These are phyloP conservation scores for Arothron firmamentum DNA, from an alignment of 2,113 vertebrate genomes.

Conservation along the genomic window DNA sequence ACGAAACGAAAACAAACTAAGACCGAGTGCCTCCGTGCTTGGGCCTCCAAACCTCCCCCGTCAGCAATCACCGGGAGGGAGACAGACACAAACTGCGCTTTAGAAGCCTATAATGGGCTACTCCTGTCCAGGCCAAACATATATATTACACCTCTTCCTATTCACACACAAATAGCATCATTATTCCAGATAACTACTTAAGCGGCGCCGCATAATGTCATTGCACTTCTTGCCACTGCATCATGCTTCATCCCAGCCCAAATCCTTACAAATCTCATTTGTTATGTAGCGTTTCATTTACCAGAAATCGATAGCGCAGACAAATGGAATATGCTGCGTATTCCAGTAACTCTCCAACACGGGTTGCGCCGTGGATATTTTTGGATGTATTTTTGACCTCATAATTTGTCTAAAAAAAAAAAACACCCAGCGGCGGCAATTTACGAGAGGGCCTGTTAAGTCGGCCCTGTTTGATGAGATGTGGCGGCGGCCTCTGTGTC, in stretches of 20 bases:
- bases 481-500: conserved; percentile 23
- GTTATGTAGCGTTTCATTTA: conserved; percentile 12
- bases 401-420: conserved; percentile 32
- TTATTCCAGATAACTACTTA: conserved; percentile 67
- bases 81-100: conserved; percentile 61
- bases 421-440: conserved; percentile 23
- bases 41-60: conserved; percentile 48
- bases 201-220: conserved; percentile 55
- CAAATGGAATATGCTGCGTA: too few species aligned
- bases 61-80: conserved; percentile 65
- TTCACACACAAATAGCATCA: conserved; percentile 64
- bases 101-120: conserved; percentile 59
- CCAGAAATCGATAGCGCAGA: conserved; percentile 42
- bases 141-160: conserved; percentile 59
- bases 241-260: conserved; percentile 46
- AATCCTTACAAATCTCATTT: conserved; percentile 19
- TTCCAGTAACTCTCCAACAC: too few species aligned
- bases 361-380: conserved; percentile 7
- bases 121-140: conserved; percentile 61
- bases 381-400: conserved; percentile 19
- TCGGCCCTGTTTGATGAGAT: conserved; percentile 1
- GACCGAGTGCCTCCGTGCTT: conserved; percentile 54
- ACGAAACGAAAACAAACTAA: conserved; percentile 68
- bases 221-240: conserved; percentile 47
- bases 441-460: conserved; percentile 45